Evolutionary conservation across 2,797 vertebrate species (phyloP), one percentile per base, ranked within the genome.

Genomic region (Myotis myotis): DNA sequence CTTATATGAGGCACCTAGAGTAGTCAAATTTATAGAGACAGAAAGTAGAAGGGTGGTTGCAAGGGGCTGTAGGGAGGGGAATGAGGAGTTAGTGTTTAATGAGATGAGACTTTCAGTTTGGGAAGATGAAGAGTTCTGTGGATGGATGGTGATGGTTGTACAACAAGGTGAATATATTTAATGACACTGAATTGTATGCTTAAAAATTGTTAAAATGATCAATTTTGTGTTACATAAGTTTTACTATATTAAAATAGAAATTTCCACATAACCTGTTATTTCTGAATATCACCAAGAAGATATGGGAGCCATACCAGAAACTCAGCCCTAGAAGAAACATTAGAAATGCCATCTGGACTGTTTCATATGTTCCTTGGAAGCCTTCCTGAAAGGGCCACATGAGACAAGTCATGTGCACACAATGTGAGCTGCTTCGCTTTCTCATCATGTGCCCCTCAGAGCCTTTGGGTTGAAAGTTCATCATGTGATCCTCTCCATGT

Each of bases 331-430:
- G n/a, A 91, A 81, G 68, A 71, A 84, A 60, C 19, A 16, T 5
- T 71, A 62, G 68, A 62, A 49, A 38, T 57, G 49, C 72, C 44
- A 85, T 92, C 68, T 70, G 36, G 53, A 13, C 36, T 9, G 74
- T 85, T 92, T 90, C 25, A 11, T 78, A n/a, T 95, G 82, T 81
- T 90, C 88, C 86, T 90, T 3, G 15, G 33, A 78, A 95, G 75
- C 66, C 76, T 84, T 91, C 44, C 0, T 78, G 62, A 47, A 81
- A 55, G n/a, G 84, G 38, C 33, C 41, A 30, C 41, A 9, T 0
- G 9, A 93, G 17, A 94, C n/a, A 92, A 51, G 41, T 70, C 80
- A 89, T 3, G 0, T 22, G 38, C 71, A 33, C 41, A 13, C 6
- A 64, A 8, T 22, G 9, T 44, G 47, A 89, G 28, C 36, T 4